A percentile compares a stretch with the other conserved stretches of the same genome.
phyloP scores from a whole-genome alignment of 2,113 vertebrate genomes.

The Leucosticte australis region DNA sequence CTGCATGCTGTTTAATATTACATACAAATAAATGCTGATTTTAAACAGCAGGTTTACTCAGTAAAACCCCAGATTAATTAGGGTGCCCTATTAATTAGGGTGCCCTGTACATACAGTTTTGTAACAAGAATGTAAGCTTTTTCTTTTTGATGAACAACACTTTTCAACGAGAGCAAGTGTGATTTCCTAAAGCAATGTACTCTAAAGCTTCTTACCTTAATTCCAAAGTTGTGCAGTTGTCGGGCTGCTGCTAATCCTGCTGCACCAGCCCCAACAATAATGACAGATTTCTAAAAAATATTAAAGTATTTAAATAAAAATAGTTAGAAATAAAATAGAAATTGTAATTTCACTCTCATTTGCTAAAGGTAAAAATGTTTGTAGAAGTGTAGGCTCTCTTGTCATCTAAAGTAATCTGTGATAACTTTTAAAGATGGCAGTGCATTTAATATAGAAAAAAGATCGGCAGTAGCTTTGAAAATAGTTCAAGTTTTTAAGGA shows the following conservation, averaged over 20 bases:
- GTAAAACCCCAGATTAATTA: background rate
- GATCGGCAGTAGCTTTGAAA: background rate
- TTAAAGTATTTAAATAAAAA: background rate
- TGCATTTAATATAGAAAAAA: background rate
- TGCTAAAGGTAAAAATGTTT: background rate
- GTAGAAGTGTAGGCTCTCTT: background rate
- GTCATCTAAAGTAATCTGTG: background rate
- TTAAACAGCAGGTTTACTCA: background rate
- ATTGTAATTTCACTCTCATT: background rate
- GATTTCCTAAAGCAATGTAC: background rate
- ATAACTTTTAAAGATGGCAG: background rate
- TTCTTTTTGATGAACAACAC: background rate
- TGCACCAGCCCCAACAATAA: constrained; percentile 90
- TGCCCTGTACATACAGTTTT: background rate
- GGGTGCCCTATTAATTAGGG: background rate
- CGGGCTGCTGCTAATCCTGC: constrained; percentile 93
- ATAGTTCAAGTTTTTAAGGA: background rate
- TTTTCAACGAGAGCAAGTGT: background rate
- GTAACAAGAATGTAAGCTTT: background rate
- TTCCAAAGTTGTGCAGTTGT: constrained; percentile 94
- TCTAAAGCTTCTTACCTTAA: constrained; percentile 79
- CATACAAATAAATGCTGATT: background rate
- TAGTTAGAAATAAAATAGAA: background rate
- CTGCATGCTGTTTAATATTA: background rate
- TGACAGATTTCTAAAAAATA: constrained; percentile 81